Evolutionary conservation across 2,888 invertebrate genomes (phyloP), one percentile per base, ranked within the genome.

Genomic region (Silvanus unidentatus): DNA sequence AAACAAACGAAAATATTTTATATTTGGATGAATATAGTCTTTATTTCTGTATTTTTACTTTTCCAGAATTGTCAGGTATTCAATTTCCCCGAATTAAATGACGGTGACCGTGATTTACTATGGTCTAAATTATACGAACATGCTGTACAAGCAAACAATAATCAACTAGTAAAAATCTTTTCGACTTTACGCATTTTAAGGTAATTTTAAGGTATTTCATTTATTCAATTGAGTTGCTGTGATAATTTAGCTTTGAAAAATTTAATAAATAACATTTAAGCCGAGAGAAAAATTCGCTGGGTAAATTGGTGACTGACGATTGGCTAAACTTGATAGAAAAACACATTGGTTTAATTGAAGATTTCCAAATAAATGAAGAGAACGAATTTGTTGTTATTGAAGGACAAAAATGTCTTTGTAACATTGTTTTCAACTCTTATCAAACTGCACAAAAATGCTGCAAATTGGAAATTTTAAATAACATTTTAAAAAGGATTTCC

Each of bases 391-490:
- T 81, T 15, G 77, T 77, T 1, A 74, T 88, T 4, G 94, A 94
- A 72, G 86, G 91, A 0, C 73, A 89, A 42, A 96, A 95, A 73
- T 85, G 92, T 64, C 74, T 96, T 8, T 93, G 89, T 66, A 97
- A 97, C 70, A 75, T 96, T 54, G 78, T 92, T 42, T 94, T 81
- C 66, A 90, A 95, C 66, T 84, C 84, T 64, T 57, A 65, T 2
- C 75, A 75, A 41, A 80, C 82, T 8, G 82, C 84, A 55, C 72
- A 73, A 35, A 71, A 79, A 47, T 81, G 82, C 59, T 72, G 75
- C 28, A 71, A 73, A 59, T 82, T 77, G 76, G 82, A 75, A 59
- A 79, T 77, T 68, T 77, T 87, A 5, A 82, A 87, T 46, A 84
- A 84, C 22, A 77, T 94, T 35, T 73, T 88, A 1, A 79, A 84